Base-by-base conservation (phyloP, 1,140 invertebrate species). In the Ditylenchus dipsaci region DNA sequence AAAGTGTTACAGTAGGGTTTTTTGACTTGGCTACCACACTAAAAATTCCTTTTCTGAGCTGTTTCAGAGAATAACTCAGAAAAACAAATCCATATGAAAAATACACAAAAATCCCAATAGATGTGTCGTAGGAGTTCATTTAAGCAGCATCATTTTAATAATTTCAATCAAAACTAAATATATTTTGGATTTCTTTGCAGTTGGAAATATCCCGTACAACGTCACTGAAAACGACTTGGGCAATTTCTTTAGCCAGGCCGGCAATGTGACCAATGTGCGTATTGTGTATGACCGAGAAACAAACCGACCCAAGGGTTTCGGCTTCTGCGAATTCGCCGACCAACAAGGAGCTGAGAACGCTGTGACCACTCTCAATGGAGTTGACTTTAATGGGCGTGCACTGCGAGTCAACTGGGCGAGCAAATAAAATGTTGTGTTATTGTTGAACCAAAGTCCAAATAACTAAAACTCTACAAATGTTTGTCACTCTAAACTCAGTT, bases 121-220 rank as follows among this genome's bases (percentile, higher is more conserved):
- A 38, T 38, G 33, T 38, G 33, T 38, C 33, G 11, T 5, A 38
- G 33, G 11, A 38, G 33, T 38, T 38, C 3, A 11, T 11, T 38
- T 38, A 38, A 38, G 33, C 33, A 38, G 33, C 33, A 38, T 3
- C 33, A 11, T 38, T 38, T 38, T 38, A 38, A 38, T 38, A 38
- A 38, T 38, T 38, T 38, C 11, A 5, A 38, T 3, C 33, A 38
- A 38, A 38, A 38, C 11, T 5, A 38, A 38, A 38, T 11, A 38
- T 11, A 38, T 5, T 38, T 38, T 3, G 33, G 33, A 38, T 65
- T 65, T 65, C 1, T 21, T 68, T 73, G 71, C 42, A 73, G 96
- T 99, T 78, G 95, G 96, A 70, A 99, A 99, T 85, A 97, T 99
- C 85, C 96, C 96, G 17, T 98, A 98, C 86, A 94, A 97, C 87